A percentile compares a stretch with the other conserved stretches of the same genome.
These are phyloP conservation scores for Pocillopora verrucosa DNA, from an alignment of 64 coral and sea anemone genomes.

Conservation along the genomic window DNA sequence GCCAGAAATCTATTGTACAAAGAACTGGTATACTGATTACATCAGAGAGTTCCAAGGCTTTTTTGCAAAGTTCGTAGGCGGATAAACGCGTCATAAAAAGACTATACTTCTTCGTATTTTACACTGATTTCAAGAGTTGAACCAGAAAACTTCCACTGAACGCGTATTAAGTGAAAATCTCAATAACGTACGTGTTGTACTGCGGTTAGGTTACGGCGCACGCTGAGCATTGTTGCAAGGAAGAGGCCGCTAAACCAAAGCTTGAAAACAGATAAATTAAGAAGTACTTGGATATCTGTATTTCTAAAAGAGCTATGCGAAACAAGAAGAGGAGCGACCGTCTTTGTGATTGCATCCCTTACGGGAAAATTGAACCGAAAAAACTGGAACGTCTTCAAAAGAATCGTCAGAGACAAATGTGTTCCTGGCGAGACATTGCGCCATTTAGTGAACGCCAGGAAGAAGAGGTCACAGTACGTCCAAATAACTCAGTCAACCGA, in stretches of 20 bases:
- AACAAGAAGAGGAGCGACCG: conserved; percentile 3
- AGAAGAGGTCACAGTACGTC: background rate
- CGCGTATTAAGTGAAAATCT: too few relatives aligned
- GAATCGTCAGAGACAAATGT: conserved; percentile 39
- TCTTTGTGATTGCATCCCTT: conserved; percentile 53
- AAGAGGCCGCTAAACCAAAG: background rate
- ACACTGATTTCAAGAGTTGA: too few relatives aligned
- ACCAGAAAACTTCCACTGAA: too few relatives aligned
- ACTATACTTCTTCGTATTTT: too few relatives aligned
- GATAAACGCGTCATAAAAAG: too few relatives aligned
- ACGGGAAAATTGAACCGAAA: conserved; percentile 63
- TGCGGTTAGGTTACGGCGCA: too few relatives aligned
- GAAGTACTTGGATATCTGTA: background rate
- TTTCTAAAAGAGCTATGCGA: background rate
- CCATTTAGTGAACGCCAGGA: conserved; percentile 40
- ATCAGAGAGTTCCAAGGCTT: too few relatives aligned
- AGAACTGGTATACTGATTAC: too few relatives aligned
- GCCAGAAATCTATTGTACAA: too few relatives aligned
- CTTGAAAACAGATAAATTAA: background rate
- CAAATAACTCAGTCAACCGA: background rate
- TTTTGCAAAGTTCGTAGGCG: too few relatives aligned
- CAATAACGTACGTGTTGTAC: too few relatives aligned
- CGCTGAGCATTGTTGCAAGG: too few relatives aligned
- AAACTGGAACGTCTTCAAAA: conserved; percentile 63
- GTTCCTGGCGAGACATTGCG: conserved; percentile 38